phyloP scores from a whole-genome alignment of 2,113 vertebrate species.

The Aegotheles bennettii region DNA sequence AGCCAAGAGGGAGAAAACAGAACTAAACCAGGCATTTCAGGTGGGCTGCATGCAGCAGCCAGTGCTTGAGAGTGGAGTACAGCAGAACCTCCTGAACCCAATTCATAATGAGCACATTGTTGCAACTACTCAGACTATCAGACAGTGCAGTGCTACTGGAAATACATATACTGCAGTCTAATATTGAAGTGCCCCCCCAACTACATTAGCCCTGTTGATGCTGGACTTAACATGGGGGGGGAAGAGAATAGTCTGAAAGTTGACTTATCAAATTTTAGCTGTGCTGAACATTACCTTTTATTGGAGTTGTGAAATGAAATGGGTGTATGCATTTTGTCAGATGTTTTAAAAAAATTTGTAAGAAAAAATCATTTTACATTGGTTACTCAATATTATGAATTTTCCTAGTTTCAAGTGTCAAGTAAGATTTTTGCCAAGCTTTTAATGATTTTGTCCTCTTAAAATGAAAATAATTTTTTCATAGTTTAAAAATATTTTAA shows the following conservation, averaged over 20 bases:
- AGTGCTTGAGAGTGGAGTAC: conserved; percentile 74
- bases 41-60: conserved; percentile 78
- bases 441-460: conserved; percentile 70
- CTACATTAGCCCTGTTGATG: conserved; percentile 58
- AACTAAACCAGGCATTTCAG: conserved; percentile 76
- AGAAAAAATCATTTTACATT: conserved; percentile 65
- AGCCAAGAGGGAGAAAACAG: conserved; percentile 81
- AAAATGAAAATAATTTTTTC: conserved; percentile 64
- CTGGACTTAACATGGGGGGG: conserved; percentile 61
- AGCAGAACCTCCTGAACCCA: conserved; percentile 77
- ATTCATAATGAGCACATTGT: conserved; percentile 82
- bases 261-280: conserved; percentile 71
- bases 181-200: conserved; percentile 56
- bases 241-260: conserved; percentile 63
- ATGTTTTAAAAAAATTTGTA: conserved; percentile 39
- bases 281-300: conserved; percentile 71
- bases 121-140: conserved; percentile 78
- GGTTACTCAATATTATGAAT: conserved; percentile 52
- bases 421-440: conserved; percentile 68
- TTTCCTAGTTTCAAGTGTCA: conserved; percentile 68
- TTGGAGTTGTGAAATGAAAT: conserved; percentile 73
- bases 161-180: conserved; percentile 82
- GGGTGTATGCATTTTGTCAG: conserved; percentile 70
- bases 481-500: conserved; percentile 72
- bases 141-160: conserved; percentile 81